phyloP scores from a whole-genome alignment of 2,888 invertebrate genomes.

The Anthrax anthrax region DNA sequence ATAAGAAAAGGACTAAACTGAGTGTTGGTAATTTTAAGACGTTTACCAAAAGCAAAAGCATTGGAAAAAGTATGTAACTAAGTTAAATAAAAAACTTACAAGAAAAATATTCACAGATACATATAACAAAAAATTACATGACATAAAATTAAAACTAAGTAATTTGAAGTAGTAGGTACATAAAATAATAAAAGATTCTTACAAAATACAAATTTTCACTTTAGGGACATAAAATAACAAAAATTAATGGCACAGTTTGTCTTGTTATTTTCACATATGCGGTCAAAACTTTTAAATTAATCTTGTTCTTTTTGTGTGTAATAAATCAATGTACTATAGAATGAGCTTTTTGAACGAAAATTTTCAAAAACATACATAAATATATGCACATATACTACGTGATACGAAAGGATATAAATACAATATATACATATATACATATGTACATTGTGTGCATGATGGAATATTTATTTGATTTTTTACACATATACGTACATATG shows the following conservation, averaged over 20 bases:
- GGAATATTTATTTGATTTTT: no score
- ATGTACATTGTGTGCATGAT: no score
- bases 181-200: not conserved
- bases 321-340: not conserved
- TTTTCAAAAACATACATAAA: not conserved
- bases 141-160: no score
- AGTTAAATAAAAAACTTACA: no score
- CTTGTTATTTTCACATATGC: not conserved
- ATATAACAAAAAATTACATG: no score
- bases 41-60: no score
- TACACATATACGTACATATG: not conserved
- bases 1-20: no score
- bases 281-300: conserved; percentile 5
- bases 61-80: no score
- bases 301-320: not conserved
- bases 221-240: not conserved
- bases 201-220: not conserved
- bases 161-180: no score
- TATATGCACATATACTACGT: no score
- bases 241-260: not conserved
- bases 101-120: not conserved
- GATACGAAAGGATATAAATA: no score
- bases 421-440: not conserved
- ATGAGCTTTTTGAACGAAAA: not conserved
- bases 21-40: no score